Base-by-base conservation (phyloP, 2,888 invertebrate genomes). In the Ichneumoninae sp. region DNA sequence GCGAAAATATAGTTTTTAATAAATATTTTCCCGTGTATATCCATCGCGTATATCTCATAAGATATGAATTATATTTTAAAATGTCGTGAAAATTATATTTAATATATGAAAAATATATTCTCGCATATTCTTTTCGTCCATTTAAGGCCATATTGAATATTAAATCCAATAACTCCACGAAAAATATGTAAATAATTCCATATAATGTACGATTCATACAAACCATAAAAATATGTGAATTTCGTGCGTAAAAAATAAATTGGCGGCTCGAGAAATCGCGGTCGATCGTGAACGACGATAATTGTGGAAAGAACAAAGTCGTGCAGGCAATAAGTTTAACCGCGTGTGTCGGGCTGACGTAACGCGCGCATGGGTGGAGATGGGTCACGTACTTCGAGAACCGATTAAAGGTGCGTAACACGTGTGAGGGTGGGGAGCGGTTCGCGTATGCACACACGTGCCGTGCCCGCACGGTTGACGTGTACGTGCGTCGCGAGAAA, bases 361-460 rank as follows among this genome's bases (percentile, higher is more conserved):
- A 44, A 13, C 70, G 50, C 22, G 65, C 62, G 54, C 40, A 60
- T 62, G 69, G 71, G 68, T 65, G 75, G 75, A 86, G 40, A 40
- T 86, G 85, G 80, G 68, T 88, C 89, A 88, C 89, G 89, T 89
- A 89, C 66, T 44, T 40, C 82, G 77, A 86, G 75, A 72, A 85
- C 77, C 88, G 90, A 90, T 91, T 90, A 90, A 89, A 90, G 86
- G 88, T 88, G 88, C 89, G 89, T 88, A 87, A 88, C 88, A 88
- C 90, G 88, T 88, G 88, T 87, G 77, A 81, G 80, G 76, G 19
- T 22, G 86, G 83, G 82, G 76, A 2, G 86, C 81, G 82, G 68
- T 85, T 84, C 78, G 86, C 84, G 50, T 33, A 88, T 87, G 86
- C 86, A 82, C 78, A 74, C 76, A 66, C 76, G 66, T 71, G 79